Percentiles rank a stretch among this genome's conserved stretches.
Conservation (phyloP, 1,140 invertebrate genomes). For the Eriocheir sinensis region DNA sequence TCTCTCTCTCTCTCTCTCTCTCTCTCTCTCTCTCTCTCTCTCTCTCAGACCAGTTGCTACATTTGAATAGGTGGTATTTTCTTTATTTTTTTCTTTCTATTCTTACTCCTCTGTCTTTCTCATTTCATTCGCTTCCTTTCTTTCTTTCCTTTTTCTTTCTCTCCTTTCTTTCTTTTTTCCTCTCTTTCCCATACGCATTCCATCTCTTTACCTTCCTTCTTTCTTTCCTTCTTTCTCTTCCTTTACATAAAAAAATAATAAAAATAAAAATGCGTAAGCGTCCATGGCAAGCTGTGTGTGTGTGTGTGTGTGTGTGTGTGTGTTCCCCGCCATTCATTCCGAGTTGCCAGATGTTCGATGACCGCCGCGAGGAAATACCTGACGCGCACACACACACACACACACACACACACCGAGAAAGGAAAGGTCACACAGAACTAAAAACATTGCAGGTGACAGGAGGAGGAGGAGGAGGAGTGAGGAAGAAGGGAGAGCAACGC, state of each 20-base stretch:
- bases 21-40: neutral
- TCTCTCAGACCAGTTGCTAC: too few species aligned
- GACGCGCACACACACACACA: too few species aligned
- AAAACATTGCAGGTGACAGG: neutral
- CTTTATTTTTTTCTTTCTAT: neutral
- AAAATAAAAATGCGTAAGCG: too few species aligned
- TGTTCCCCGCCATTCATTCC: neutral
- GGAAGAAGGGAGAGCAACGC: too few species aligned
- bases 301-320: slow-evolving; percentile 9
- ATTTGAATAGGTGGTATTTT: too few species aligned
- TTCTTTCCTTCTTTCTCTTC: neutral
- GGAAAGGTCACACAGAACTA: neutral
- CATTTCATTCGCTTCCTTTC: neutral
- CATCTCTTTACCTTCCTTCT: neutral
- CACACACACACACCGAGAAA: too few species aligned
- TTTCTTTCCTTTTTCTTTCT: neutral
- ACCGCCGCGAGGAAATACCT: too few species aligned
- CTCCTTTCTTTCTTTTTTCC: neutral
- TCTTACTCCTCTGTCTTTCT: slow-evolving; percentile 14
- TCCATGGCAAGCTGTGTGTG: neutral
- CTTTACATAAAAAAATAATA: neutral
- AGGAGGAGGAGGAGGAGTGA: too few species aligned
- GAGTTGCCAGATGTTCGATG: neutral
- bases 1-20: slow-evolving; percentile 47
- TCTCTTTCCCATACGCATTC: slow-evolving; percentile 18